Conservation (phyloP, 2,113 vertebrate genomes). For the Cyprinodon brontotheroides region DNA sequence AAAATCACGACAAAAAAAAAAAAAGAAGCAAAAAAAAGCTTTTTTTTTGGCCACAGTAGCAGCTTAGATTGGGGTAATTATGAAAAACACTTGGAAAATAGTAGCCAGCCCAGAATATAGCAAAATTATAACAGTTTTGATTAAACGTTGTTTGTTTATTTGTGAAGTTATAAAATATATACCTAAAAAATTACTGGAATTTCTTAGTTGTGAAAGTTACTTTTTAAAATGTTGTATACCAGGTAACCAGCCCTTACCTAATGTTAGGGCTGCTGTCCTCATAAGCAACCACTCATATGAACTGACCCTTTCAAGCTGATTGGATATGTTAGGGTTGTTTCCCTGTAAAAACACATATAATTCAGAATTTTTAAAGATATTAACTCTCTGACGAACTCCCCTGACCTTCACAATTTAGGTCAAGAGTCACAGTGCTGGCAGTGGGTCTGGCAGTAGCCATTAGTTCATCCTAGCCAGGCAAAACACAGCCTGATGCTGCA, state of each 20-base stretch:
- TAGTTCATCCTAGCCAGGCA: constrained; percentile 57
- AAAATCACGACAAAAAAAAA: too few species aligned
- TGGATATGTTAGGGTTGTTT: background rate
- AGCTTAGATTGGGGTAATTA: background rate
- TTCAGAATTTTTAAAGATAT: background rate
- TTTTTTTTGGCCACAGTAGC: background rate
- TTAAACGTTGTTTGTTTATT: background rate
- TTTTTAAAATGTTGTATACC: background rate
- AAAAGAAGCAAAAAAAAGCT: background rate
- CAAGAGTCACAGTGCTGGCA: constrained; percentile 40
- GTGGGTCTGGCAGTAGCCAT: constrained; percentile 66
- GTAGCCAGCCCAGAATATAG: background rate
- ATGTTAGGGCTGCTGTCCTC: too few species aligned
- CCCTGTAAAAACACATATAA: background rate
- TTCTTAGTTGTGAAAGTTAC: background rate
- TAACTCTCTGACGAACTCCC: constrained; percentile 42
- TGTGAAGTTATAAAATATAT: background rate
- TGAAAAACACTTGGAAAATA: background rate
- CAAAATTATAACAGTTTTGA: background rate
- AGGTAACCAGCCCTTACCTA: too few species aligned
- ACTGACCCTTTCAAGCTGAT: background rate
- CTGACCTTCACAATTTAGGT: constrained; percentile 63
- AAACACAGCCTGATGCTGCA: constrained; percentile 64
- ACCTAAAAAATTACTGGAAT: background rate
- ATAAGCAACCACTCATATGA: too few species aligned